Base-by-base conservation (phyloP, 64 coral and sea anemone genomes). In the Actinia equina region DNA sequence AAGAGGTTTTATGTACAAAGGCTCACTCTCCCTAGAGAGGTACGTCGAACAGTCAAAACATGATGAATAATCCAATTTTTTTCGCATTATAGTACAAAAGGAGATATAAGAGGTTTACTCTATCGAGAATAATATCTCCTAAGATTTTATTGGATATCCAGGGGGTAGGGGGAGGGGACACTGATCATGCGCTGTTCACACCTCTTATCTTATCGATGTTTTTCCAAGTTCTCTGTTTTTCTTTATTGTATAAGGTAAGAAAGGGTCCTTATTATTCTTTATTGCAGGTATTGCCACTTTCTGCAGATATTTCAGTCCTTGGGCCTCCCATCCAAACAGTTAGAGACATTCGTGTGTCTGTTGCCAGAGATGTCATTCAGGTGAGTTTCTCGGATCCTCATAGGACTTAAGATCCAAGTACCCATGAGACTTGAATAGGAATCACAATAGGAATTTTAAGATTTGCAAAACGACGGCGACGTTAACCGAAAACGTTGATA, bases 301-400 rank as follows among this genome's bases (percentile, higher is more conserved):
- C 17, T 81, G 12, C 42, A 52, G 78, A 81, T 10, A 44, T 23
- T 9, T 22, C 78, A 20, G 49, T 52, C 22, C 49, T 81, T 18
- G 78, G 78, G 16, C 78, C 78, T 37, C 15, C 78, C 6, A 49
- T 81, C 16, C 4, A 52, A 81, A 52, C 45, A 81, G 43, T 81
- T 19, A 52, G 41, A 17, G 78, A 81, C 15, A 81, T 81, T 22
- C 42, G 49, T 3, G 17, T 49, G 6, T 16, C 78, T 20, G 43
- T 81, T 19, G 78, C 44, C 12, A 81, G 49, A n/a, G 44, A 81
- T 52, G 49, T 81, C 19, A 81, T 81, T n/a, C 78, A 46, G 78
- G 78, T 81, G n/a, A 41, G 69, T 37, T 74, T n/a, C 22, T 65
- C n/a, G 25, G n/a, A 60, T 6, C 46, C 59, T 16, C 15, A 60